Conservation (phyloP, 2,113 vertebrate genomes). For the Atlantisia rogersi region DNA sequence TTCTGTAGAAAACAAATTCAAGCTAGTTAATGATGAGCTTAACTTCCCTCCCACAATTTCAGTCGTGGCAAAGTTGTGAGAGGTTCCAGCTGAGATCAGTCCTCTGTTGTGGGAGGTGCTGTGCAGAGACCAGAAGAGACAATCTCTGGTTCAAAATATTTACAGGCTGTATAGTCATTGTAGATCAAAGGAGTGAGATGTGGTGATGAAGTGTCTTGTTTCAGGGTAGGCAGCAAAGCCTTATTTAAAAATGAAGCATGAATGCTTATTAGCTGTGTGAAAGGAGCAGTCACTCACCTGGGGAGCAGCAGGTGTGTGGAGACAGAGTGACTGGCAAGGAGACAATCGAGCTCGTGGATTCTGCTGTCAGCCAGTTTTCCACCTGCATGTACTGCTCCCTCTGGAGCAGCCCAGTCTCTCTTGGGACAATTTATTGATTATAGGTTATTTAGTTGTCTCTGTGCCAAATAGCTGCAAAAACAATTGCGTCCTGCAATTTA, state of each 20-base stretch:
- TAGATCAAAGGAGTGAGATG: neutral
- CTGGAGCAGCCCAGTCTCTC: neutral
- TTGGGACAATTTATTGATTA: neutral
- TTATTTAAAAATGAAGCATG: neutral
- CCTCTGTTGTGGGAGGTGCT: neutral
- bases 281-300: neutral
- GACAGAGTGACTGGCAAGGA: neutral
- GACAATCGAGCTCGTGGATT: neutral
- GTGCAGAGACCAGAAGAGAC: neutral
- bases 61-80: neutral
- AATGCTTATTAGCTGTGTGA: neutral
- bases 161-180: neutral
- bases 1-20: neutral
- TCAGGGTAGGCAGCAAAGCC: neutral
- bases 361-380: neutral
- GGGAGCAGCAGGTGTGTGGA: neutral
- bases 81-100: neutral
- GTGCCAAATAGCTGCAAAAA: neutral
- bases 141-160: neutral
- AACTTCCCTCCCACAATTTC: neutral
- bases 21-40: neutral
- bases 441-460: neutral
- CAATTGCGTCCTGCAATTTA: neutral
- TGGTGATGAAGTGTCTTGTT: neutral
- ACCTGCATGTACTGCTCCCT: rapidly evolving